A percentile compares a stretch with the other conserved stretches of the same genome.
phyloP scores from a whole-genome alignment of 92 coral and sea anemone species.

The Chrysogorgia sp. region DNA sequence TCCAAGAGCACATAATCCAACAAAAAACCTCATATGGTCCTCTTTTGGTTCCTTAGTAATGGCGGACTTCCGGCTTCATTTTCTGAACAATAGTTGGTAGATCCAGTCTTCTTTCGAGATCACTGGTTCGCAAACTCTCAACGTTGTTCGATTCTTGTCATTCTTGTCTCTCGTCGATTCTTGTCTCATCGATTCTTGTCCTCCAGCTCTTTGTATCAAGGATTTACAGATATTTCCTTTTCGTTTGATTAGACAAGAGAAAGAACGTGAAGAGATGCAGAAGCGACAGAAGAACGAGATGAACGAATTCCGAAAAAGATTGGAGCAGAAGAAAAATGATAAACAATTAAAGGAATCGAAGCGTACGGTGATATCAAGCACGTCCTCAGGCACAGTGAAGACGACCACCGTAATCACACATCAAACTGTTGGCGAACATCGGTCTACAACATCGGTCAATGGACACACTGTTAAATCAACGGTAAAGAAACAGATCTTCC shows the following conservation, averaged over 20 bases:
- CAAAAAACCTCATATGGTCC: no score
- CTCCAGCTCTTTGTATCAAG: not conserved
- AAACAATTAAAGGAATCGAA: slow-evolving; percentile 5
- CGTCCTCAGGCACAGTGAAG: not conserved
- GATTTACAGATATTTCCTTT: not conserved
- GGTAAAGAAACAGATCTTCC: slow-evolving; percentile 39
- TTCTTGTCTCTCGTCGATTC: not conserved
- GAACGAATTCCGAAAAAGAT: slow-evolving; percentile 60
- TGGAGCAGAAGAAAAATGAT: slow-evolving; percentile 55
- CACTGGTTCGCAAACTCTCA: no score
- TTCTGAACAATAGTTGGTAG: no score
- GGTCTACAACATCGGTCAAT: slow-evolving; percentile 56
- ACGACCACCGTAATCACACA: not conserved
- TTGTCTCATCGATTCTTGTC: not conserved
- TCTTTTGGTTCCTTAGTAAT: no score
- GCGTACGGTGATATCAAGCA: not conserved
- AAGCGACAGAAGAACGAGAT: slow-evolving; percentile 79
- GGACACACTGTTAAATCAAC: slow-evolving; percentile 56
- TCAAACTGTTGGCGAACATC: slow-evolving; percentile 43
- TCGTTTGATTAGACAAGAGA: slow-evolving; percentile 71
- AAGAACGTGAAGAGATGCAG: slow-evolving; percentile 81
- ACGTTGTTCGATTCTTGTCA: no score
- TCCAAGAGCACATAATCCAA: no score
- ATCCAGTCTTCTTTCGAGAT: no score
- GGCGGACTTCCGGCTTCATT: no score